phyloP scores from a whole-genome alignment of 1,140 invertebrate species.

The Atta cephalotes region DNA sequence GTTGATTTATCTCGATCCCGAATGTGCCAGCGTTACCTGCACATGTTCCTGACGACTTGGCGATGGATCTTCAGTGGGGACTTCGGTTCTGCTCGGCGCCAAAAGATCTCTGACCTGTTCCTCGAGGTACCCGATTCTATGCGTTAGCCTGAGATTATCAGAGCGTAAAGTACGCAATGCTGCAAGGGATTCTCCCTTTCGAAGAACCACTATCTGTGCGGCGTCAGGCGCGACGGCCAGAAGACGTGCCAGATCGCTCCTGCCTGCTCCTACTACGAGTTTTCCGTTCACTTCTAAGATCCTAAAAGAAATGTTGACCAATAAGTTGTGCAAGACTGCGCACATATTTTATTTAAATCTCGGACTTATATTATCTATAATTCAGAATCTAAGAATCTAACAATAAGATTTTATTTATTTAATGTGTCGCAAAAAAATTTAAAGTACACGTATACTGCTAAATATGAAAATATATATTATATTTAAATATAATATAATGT shows the following conservation, averaged over 20 bases:
- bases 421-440: not conserved
- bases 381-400: not conserved
- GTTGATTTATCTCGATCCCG: not conserved
- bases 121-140: conserved; percentile 95
- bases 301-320: conserved; percentile 83
- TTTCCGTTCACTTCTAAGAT: conserved; percentile 95
- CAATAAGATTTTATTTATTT: not conserved
- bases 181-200: conserved; percentile 88
- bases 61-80: conserved; percentile 68
- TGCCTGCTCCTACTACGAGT: conserved; percentile 89
- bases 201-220: conserved; percentile 84
- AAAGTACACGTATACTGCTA: not conserved
- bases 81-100: conserved; percentile 78
- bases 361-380: not conserved
- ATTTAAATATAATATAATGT: too few species aligned
- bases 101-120: conserved; percentile 93
- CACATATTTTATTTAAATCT: not conserved
- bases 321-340: not conserved
- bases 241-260: conserved; percentile 90
- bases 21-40: conserved; percentile 73
- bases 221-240: conserved; percentile 87
- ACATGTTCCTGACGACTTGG: conserved; percentile 77
- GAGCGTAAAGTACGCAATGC: conserved; percentile 89
- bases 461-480: not conserved
- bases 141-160: conserved; percentile 94